Evolutionary conservation across 2,113 vertebrate genomes (phyloP).

Genomic region (Vulpes lagopus): DNA sequence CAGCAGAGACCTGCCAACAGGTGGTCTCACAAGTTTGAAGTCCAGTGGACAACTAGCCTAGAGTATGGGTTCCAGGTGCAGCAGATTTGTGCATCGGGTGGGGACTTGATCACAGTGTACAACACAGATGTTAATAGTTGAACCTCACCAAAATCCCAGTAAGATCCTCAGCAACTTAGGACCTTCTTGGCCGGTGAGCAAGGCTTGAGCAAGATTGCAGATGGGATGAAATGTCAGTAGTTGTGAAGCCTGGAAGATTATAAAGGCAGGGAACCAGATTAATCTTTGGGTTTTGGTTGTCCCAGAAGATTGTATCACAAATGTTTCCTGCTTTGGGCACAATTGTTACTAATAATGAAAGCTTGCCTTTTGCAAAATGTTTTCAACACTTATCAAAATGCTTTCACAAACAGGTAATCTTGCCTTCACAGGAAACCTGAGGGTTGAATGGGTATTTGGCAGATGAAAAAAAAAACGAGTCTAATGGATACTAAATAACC

Average conservation of each 20-base stretch:
- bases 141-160: neutral
- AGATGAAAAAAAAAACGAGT: conserved; percentile 55
- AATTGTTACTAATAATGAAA: conserved; percentile 31
- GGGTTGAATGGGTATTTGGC: conserved; percentile 10
- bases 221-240: neutral
- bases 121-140: neutral
- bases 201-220: neutral
- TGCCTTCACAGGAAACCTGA: conserved; percentile 46
- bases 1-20: neutral
- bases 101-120: neutral
- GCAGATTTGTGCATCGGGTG: neutral
- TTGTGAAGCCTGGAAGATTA: neutral
- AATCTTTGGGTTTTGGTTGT: neutral
- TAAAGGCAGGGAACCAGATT: neutral
- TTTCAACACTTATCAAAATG: conserved; percentile 50
- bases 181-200: neutral
- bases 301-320: conserved; percentile 32
- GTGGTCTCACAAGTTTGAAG: neutral
- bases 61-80: neutral
- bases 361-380: conserved; percentile 51
- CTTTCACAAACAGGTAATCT: conserved; percentile 58
- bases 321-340: conserved; percentile 24
- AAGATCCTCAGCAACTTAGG: neutral
- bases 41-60: neutral
- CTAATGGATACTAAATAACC: neutral